Percentiles rank a stretch among this genome's conserved stretches.
These are phyloP conservation scores for Riparia riparia DNA, from an alignment of 2,113 vertebrate species.

Conservation along the genomic window DNA sequence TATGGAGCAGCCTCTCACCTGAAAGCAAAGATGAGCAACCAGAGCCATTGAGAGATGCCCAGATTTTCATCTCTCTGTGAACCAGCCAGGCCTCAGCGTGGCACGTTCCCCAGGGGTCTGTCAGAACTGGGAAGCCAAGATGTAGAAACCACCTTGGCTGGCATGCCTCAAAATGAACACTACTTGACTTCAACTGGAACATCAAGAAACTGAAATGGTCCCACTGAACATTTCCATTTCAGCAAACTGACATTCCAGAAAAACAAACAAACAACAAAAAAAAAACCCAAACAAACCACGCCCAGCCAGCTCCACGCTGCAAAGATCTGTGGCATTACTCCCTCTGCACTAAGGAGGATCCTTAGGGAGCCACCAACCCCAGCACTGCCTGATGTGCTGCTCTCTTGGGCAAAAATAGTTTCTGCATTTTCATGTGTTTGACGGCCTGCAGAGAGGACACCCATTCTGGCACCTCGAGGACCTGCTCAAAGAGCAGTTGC, in stretches of 20 bases:
- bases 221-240: not conserved
- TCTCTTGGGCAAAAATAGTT: not conserved
- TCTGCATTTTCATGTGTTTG: not conserved
- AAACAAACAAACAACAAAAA: not conserved
- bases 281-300: not conserved
- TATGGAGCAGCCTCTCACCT: not conserved
- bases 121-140: not conserved
- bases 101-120: not conserved
- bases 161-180: not conserved
- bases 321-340: not conserved
- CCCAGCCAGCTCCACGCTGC: not conserved
- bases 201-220: not conserved
- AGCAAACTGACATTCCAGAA: not conserved
- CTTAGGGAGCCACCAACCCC: too few species aligned
- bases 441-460: not conserved
- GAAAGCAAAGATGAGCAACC: not conserved
- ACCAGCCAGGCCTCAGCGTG: not conserved
- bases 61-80: not conserved
- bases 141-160: not conserved
- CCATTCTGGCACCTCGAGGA: not conserved
- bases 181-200: not conserved
- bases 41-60: not conserved
- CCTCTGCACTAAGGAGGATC: too few species aligned
- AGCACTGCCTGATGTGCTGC: too few species aligned
- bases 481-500: not conserved